phyloP scores from a whole-genome alignment of 2,888 invertebrate genomes.

The Cecidostiba fungosa region DNA sequence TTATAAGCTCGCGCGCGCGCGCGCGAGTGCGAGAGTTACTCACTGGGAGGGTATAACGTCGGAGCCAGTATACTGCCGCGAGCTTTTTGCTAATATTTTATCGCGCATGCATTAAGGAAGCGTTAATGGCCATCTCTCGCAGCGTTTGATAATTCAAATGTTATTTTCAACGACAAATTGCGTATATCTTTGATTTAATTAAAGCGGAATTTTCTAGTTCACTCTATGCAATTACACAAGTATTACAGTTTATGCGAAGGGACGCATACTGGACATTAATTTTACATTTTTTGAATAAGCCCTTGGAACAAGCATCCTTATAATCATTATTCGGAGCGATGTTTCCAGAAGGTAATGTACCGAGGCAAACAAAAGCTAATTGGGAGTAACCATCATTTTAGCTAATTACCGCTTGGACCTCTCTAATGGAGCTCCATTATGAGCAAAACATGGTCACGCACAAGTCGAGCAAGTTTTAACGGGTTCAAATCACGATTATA shows the following conservation, averaged over 20 bases:
- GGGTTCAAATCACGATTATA: constrained; percentile 8
- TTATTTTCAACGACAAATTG: neutral
- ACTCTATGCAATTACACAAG: too few species aligned
- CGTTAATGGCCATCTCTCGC: neutral
- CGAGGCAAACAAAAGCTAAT: neutral
- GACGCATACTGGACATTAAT: neutral
- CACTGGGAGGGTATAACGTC: too few species aligned
- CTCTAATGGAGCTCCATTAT: neutral
- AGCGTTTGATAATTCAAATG: neutral
- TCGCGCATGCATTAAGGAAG: neutral
- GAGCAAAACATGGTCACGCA: neutral
- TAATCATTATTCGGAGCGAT: neutral
- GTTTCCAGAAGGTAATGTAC: neutral
- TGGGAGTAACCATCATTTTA: neutral
- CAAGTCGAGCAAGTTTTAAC: neutral
- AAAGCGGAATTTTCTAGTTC: too few species aligned
- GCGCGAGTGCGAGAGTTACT: neutral
- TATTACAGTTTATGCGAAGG: too few species aligned
- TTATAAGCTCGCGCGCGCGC: neutral
- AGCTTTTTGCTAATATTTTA: constrained; percentile 11
- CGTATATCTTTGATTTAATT: neutral
- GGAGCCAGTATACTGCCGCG: neutral
- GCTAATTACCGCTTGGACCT: constrained; percentile 1
- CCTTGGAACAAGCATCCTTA: neutral
- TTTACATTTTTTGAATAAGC: neutral